These are phyloP conservation scores for Eucidaris tribuloides DNA, from an alignment of 35 echinoderm and acorn worm species.

Conservation along the genomic window DNA sequence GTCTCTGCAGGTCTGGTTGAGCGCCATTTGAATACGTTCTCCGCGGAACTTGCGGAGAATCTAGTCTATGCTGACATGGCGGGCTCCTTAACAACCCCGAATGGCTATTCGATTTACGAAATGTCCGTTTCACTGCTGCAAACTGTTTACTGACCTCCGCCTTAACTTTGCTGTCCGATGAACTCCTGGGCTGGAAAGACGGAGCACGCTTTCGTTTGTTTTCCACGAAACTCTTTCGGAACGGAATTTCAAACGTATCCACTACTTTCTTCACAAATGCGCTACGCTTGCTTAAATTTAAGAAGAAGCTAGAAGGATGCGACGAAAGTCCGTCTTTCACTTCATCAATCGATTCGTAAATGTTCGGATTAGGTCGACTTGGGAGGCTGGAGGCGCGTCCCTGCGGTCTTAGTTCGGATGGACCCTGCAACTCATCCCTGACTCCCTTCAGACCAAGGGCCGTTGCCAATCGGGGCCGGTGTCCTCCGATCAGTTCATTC, in stretches of 20 bases:
- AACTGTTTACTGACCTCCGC: background rate
- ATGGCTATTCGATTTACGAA: constrained; percentile 8
- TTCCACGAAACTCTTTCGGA: background rate
- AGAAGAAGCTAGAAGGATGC: constrained; percentile 12
- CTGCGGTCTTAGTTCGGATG: constrained; percentile 23
- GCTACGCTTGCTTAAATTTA: background rate
- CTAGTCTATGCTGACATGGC: too few species aligned
- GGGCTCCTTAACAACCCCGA: too few species aligned
- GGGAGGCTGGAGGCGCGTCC: constrained; percentile 42
- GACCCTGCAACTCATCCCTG: background rate
- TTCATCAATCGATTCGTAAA: constrained; percentile 62
- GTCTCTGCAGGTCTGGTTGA: too few species aligned
- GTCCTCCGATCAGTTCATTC: background rate
- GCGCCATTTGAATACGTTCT: too few species aligned
- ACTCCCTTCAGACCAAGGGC: background rate
- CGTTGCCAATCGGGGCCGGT: constrained; percentile 16
- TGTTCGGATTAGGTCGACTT: constrained; percentile 20
- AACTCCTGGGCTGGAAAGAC: background rate
- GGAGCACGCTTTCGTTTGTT: background rate
- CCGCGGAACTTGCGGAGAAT: too few species aligned
- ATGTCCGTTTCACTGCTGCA: background rate
- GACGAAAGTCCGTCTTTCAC: constrained; percentile 17
- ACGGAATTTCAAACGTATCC: background rate
- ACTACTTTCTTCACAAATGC: background rate
- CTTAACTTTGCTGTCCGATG: background rate